phyloP scores from a whole-genome alignment of 2,797 vertebrate species.

The Euthynnus affinis region DNA sequence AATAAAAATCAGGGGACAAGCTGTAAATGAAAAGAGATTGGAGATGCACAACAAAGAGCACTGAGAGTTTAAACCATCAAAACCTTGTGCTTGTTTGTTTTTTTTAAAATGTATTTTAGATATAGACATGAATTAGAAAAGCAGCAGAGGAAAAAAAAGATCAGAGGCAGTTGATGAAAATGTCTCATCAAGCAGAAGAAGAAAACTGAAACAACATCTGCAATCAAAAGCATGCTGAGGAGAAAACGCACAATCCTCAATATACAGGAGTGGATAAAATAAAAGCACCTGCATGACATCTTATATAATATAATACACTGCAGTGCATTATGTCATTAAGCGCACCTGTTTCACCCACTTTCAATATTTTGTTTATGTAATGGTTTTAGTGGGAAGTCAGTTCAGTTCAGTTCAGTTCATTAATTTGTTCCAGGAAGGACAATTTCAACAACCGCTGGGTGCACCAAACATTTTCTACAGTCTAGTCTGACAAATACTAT shows the following conservation, averaged over 20 bases:
- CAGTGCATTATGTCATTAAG: background rate
- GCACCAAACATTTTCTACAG: background rate
- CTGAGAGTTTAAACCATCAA: accelerated
- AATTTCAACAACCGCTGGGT: background rate
- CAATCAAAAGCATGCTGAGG: background rate
- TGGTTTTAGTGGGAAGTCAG: background rate
- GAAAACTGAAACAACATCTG: background rate
- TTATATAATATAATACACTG: background rate
- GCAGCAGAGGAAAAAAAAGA: no score
- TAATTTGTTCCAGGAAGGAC: background rate
- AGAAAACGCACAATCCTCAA: no score
- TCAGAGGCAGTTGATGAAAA: no score
- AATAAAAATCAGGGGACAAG: background rate
- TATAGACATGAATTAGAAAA: background rate
- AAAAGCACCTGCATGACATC: no score
- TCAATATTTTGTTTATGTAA: slow-evolving; percentile 18
- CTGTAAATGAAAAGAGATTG: background rate
- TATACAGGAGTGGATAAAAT: no score
- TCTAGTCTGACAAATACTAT: background rate
- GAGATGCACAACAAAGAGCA: background rate
- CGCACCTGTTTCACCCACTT: background rate
- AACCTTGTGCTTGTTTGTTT: background rate
- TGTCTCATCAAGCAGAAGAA: no score
- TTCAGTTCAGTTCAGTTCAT: background rate
- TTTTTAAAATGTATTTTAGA: background rate